Evolutionary conservation across 2,888 invertebrate species (phyloP), one percentile per base, ranked within the genome.

Genomic region (Meta bourneti): DNA sequence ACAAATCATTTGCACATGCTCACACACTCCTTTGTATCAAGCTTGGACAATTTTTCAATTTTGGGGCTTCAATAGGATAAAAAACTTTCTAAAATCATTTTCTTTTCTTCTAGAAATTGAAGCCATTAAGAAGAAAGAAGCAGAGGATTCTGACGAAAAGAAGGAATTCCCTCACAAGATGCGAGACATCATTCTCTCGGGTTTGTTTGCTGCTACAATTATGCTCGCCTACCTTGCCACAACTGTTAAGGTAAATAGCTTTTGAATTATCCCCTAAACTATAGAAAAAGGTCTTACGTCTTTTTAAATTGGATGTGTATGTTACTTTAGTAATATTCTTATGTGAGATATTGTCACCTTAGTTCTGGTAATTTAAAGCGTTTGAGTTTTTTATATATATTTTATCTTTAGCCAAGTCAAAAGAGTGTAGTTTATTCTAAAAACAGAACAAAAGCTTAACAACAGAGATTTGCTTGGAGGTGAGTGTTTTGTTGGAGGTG

Each of bases 141-240:
- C 20, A 5, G 78, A 69, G 34, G 93, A 93, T 74, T 83, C 92
- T 48, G 92, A 93, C 48, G 93, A 88, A 13, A 93, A 93, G 20
- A 83, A 96, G 96, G 94, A 94, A 93, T 96, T 96, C 94, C 96
- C 97, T 0, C 96, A 97, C 94, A 96, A 96, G 94, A 96, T 96
- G 89, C 96, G 97, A 82, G 96, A 96, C 94, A 96, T 97, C 94
- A 94, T 97, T 82, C 94, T 97, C 1, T 97, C 97, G 0, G 96
- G 96, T 0, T 54, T 97, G 71, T 96, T 97, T 93, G 97, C 97
- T 0, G 95, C 96, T 0, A 94, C 96, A n/a, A 96, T 97, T 11
- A 97, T 97, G 97, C 95, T 96, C 0, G 96, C 96, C 6, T 97
- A 96, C 94, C 97, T 97, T 0, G 95, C 89, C 13, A 52, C 87